A percentile compares a stretch with the other conserved stretches of the same genome.
Conservation (phyloP, 2,113 vertebrate species). For the Brevimyrus niger region DNA sequence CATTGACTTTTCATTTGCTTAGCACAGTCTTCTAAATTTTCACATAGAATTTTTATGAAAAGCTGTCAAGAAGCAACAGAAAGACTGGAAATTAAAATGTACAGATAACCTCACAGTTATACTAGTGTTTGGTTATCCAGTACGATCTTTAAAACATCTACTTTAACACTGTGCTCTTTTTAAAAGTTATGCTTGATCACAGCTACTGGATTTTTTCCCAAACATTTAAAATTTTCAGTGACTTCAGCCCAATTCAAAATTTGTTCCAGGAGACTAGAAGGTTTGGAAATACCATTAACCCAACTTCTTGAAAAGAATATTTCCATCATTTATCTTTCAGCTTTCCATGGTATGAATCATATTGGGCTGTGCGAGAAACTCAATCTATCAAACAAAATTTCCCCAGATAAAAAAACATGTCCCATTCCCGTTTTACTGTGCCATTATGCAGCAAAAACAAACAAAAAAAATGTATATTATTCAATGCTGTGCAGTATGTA, state of each 20-base stretch:
- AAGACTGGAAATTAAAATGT: background rate
- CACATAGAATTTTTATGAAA: background rate
- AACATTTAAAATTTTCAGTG: background rate
- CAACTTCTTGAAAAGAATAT: background rate
- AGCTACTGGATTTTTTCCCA: background rate
- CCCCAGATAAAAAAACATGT: background rate
- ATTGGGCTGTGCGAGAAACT: background rate
- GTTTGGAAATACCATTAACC: background rate
- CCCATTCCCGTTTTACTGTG: background rate
- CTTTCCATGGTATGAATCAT: background rate
- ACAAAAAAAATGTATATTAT: background rate
- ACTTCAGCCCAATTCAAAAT: background rate
- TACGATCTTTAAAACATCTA: background rate
- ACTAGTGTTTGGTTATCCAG: background rate
- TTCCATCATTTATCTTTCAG: background rate
- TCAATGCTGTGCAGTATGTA: background rate
- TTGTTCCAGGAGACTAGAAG: background rate
- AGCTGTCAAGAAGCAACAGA: background rate
- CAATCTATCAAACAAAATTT: background rate
- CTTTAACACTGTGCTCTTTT: too few species aligned
- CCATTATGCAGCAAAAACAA: background rate
- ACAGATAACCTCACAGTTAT: background rate
- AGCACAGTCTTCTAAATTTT: background rate
- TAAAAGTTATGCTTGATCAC: background rate
- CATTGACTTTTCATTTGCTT: constrained; percentile 10